Percentiles rank a stretch among this genome's conserved stretches.
These are phyloP conservation scores for Uria aalge DNA, from an alignment of 2,113 vertebrate species.

Conservation along the genomic window DNA sequence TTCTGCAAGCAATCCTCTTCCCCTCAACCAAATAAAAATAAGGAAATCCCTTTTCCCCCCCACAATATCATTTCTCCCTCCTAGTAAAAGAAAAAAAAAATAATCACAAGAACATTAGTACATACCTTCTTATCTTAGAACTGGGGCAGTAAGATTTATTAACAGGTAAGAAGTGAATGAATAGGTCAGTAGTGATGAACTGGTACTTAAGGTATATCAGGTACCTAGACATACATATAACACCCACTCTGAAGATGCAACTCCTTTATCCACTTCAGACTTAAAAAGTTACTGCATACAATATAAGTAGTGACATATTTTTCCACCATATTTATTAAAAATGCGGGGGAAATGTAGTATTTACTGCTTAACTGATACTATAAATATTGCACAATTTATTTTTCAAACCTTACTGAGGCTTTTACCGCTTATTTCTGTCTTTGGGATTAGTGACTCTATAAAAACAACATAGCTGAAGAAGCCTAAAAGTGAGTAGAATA, in stretches of 20 bases:
- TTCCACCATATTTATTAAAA: neutral
- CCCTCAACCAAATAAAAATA: neutral
- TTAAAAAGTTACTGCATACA: neutral
- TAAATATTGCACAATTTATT: neutral
- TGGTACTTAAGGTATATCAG: neutral
- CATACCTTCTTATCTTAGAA: neutral
- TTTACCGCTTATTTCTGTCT: neutral
- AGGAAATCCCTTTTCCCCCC: neutral
- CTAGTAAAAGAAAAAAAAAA: neutral
- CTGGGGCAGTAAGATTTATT: neutral
- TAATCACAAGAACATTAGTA: neutral
- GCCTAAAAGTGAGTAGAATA: neutral
- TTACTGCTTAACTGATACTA: neutral
- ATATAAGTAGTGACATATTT: accelerated
- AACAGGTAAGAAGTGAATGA: neutral
- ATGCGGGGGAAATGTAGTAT: neutral
- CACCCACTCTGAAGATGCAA: neutral
- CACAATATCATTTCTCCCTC: neutral
- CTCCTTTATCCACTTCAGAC: neutral
- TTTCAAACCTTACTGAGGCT: neutral
- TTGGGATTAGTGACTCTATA: neutral
- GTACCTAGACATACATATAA: neutral
- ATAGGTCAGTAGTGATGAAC: neutral
- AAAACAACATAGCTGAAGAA: neutral
- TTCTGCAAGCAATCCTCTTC: neutral